phyloP scores from a whole-genome alignment of 1,140 invertebrate species.

The Pseudomyrmex dendroicus region DNA sequence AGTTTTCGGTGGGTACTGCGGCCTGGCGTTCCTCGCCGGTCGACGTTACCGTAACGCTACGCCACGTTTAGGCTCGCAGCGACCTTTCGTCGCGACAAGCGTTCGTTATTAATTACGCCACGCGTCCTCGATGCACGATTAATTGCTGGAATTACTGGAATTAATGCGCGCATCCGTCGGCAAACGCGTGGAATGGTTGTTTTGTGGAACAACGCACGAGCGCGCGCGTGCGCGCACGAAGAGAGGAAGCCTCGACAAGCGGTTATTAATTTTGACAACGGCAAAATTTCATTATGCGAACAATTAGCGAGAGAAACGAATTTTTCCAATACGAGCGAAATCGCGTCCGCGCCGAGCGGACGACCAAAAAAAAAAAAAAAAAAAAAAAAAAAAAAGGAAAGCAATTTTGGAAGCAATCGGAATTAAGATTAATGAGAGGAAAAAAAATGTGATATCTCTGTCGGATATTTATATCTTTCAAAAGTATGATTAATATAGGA shows the following conservation, averaged over 20 bases:
- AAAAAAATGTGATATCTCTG: not conserved
- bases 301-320: not conserved
- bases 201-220: constrained; percentile 48
- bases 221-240: not conserved
- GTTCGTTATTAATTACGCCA: constrained; percentile 70
- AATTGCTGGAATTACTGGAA: constrained; percentile 68
- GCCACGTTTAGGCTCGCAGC: constrained; percentile 58
- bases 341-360: not conserved
- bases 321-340: not conserved
- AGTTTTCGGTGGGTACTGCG: constrained; percentile 64
- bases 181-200: constrained; percentile 54
- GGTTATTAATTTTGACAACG: constrained; percentile 57
- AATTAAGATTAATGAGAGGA: constrained; percentile 35
- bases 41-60: constrained; percentile 17
- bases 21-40: constrained; percentile 30
- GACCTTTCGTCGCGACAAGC: constrained; percentile 65
- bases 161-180: constrained; percentile 54
- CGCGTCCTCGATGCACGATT: constrained; percentile 73
- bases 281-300: constrained; percentile 46
- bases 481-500: constrained; percentile 21
- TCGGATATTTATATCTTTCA: constrained; percentile 43
- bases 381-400: not conserved
- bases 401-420: not conserved
- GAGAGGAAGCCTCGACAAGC: constrained; percentile 2
- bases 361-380: not conserved